phyloP scores from a whole-genome alignment of 2,113 vertebrate genomes.

The Sapajus apella region DNA sequence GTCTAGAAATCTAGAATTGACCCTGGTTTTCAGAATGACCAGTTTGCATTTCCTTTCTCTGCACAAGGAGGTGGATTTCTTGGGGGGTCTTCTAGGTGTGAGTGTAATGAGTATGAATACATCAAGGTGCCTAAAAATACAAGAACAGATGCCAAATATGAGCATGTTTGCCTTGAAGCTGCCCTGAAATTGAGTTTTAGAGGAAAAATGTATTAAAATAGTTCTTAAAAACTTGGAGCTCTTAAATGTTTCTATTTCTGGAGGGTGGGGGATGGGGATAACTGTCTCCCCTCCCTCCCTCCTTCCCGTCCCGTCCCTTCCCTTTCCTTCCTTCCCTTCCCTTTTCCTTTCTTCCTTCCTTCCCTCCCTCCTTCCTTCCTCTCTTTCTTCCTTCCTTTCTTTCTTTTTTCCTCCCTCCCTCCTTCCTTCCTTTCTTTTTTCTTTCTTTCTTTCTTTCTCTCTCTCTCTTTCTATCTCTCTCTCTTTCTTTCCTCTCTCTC shows the following conservation, averaged over 20 bases:
- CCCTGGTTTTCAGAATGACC: not conserved
- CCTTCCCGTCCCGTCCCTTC: not conserved
- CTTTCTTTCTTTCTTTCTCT: too few species aligned
- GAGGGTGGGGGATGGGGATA: too few species aligned
- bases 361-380: rapidly evolving
- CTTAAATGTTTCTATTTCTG: not conserved
- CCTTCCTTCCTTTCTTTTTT: rapidly evolving
- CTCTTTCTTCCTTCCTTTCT: too few species aligned
- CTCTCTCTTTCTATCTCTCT: too few species aligned
- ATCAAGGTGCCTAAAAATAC: not conserved
- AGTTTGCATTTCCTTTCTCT: not conserved
- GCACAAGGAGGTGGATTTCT: not conserved
- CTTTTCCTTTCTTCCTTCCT: too few species aligned
- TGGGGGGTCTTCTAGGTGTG: not conserved
- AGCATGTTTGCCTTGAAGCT: not conserved
- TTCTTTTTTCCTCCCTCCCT: rapidly evolving
- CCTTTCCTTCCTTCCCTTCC: too few species aligned
- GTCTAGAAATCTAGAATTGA: not conserved
- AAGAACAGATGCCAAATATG: not conserved
- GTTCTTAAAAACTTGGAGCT: not conserved
- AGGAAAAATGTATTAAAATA: not conserved
- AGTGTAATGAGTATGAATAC: not conserved
- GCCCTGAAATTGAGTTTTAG: not conserved
- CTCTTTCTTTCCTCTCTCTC: too few species aligned
- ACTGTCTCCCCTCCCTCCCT: too few species aligned